Evolutionary conservation across 2,888 invertebrate genomes (phyloP).

Genomic region (Desoria tigrina): DNA sequence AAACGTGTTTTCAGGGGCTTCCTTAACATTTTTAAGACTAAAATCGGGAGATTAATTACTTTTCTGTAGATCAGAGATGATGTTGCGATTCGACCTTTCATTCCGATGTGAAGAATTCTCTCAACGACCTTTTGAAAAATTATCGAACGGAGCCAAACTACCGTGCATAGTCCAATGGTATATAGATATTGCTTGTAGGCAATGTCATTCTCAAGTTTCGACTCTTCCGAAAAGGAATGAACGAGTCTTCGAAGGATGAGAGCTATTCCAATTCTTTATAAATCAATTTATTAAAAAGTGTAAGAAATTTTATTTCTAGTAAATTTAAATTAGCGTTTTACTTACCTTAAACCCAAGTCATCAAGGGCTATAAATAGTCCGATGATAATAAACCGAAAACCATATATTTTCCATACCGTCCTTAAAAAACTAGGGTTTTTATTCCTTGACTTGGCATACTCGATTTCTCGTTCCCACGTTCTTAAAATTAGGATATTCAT

Average conservation of each 20-base stretch:
- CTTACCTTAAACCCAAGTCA: slow-evolving; percentile 57
- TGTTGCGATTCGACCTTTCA: slow-evolving; percentile 78
- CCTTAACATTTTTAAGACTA: neutral
- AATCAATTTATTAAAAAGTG: neutral
- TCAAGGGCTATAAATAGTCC: slow-evolving; percentile 58
- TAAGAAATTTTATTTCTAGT: neutral
- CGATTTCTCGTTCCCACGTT: too few relatives aligned
- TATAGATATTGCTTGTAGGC: slow-evolving; percentile 57
- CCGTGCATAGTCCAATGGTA: slow-evolving; percentile 43
- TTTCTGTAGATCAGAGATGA: slow-evolving; percentile 83
- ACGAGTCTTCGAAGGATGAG: slow-evolving; percentile 67
- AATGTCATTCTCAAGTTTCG: slow-evolving; percentile 43
- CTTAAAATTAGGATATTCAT: too few relatives aligned
- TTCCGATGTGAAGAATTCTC: slow-evolving; percentile 76
- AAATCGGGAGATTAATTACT: slow-evolving; percentile 61
- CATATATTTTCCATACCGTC: slow-evolving; percentile 58
- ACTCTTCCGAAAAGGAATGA: slow-evolving; percentile 61
- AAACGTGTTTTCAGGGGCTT: neutral
- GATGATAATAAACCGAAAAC: too few relatives aligned
- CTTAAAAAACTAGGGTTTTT: too few relatives aligned
- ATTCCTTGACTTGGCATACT: too few relatives aligned
- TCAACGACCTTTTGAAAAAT: slow-evolving; percentile 89
- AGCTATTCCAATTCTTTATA: slow-evolving; percentile 68
- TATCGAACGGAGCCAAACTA: slow-evolving; percentile 69
- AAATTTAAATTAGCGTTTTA: slow-evolving; percentile 21